phyloP scores from a whole-genome alignment of 2,113 vertebrate genomes.

The Calcarius ornatus region DNA sequence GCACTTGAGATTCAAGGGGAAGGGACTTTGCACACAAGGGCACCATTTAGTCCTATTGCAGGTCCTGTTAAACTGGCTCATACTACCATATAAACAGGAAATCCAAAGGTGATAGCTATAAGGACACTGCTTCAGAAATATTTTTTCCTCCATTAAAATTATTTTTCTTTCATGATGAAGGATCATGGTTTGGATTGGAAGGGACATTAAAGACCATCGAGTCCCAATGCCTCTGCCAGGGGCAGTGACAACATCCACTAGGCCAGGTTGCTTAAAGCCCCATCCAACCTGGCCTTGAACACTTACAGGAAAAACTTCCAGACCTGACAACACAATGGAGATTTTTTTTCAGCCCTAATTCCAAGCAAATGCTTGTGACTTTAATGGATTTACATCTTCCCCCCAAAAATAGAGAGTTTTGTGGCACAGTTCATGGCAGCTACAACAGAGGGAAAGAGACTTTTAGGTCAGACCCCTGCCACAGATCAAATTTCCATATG shows the following conservation, averaged over 20 bases:
- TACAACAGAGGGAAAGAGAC: not conserved
- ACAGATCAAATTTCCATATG: not conserved
- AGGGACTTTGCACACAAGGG: not conserved
- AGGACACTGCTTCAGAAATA: not conserved
- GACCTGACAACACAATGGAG: not conserved
- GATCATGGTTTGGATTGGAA: not conserved
- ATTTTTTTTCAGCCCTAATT: not conserved
- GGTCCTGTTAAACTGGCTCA: not conserved
- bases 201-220: not conserved
- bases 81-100: not conserved
- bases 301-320: not conserved
- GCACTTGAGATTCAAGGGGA: not conserved
- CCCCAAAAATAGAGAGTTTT: not conserved
- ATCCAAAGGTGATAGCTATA: not conserved
- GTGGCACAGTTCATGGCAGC: not conserved
- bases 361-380: not conserved
- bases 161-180: not conserved
- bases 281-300: not conserved
- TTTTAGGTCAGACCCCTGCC: not conserved
- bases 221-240: not conserved
- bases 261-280: not conserved
- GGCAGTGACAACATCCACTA: not conserved
- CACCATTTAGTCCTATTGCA: not conserved
- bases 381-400: not conserved
- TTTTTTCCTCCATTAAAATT: not conserved